Evolutionary conservation across 2,888 invertebrate genomes (phyloP).

Genomic region (Amblyteles armatorius): DNA sequence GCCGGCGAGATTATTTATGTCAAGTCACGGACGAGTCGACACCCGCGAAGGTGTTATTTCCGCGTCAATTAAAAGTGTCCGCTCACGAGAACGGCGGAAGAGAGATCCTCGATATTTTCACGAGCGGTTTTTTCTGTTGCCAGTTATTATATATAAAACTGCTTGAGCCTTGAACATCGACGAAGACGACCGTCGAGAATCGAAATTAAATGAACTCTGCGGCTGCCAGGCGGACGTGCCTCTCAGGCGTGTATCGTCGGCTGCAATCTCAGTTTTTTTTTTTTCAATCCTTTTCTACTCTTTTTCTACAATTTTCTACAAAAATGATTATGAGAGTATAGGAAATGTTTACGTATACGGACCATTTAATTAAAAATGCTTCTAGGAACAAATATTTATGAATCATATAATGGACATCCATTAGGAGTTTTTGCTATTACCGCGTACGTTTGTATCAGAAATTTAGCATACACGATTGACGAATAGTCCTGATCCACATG

Average conservation of each 20-base stretch:
- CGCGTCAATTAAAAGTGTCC: constrained; percentile 35
- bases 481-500: too few relatives aligned
- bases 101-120: background rate
- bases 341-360: too few relatives aligned
- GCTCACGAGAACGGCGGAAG: background rate
- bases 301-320: background rate
- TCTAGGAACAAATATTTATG: too few relatives aligned
- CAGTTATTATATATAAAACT: constrained; percentile 1
- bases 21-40: background rate
- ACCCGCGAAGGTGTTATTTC: constrained; percentile 8
- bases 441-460: too few relatives aligned
- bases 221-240: constrained; percentile 21
- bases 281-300: constrained; percentile 2
- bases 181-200: constrained; percentile 32
- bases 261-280: constrained; percentile 37
- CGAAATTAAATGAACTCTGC: constrained; percentile 54
- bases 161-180: background rate
- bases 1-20: constrained; percentile 30
- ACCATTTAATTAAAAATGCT: too few relatives aligned
- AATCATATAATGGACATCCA: too few relatives aligned
- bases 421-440: too few relatives aligned
- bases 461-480: too few relatives aligned
- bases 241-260: constrained; percentile 4
- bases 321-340: too few relatives aligned
- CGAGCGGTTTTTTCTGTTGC: background rate